Evolutionary conservation across 2,888 invertebrate genomes (phyloP).

Genomic region (Abrostola tripartita): DNA sequence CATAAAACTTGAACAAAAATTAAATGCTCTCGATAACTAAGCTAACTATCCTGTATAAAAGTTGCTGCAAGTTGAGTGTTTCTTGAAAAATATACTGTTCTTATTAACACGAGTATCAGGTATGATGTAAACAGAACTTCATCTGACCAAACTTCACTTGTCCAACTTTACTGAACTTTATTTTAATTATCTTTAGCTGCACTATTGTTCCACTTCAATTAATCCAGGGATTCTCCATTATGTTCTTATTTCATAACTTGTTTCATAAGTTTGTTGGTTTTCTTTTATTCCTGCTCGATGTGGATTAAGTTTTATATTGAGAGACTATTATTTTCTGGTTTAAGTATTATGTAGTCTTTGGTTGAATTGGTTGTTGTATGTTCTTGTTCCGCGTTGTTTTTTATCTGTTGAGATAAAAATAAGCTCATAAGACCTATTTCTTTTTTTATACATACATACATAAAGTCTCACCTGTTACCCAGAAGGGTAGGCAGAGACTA

Average conservation of each 20-base stretch:
- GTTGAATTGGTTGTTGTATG: not conserved
- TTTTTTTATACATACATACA: too few species aligned
- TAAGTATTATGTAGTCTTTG: not conserved
- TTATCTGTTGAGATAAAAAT: too few species aligned
- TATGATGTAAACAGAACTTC: slow-evolving; percentile 24
- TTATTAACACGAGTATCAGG: slow-evolving; percentile 12
- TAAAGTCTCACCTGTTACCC: too few species aligned
- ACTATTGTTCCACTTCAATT: slow-evolving; percentile 49
- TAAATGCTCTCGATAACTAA: not conserved
- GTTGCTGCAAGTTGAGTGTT: slow-evolving; percentile 8
- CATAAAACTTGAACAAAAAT: not conserved
- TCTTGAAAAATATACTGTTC: slow-evolving; percentile 19
- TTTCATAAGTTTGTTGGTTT: slow-evolving; percentile 20
- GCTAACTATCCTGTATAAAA: slow-evolving; percentile 13
- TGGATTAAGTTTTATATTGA: not conserved
- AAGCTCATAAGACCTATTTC: too few species aligned
- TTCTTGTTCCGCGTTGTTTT: too few species aligned
- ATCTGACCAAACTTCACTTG: slow-evolving; percentile 31
- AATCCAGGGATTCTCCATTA: slow-evolving; percentile 42
- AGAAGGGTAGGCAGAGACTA: too few species aligned
- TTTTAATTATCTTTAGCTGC: slow-evolving; percentile 62
- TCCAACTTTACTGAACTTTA: slow-evolving; percentile 54
- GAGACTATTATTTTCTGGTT: not conserved
- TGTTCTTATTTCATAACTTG: slow-evolving; percentile 39
- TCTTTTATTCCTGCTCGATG: not conserved